Base-by-base conservation (phyloP, 2,113 vertebrate genomes). In the Podocnemis expansa region DNA sequence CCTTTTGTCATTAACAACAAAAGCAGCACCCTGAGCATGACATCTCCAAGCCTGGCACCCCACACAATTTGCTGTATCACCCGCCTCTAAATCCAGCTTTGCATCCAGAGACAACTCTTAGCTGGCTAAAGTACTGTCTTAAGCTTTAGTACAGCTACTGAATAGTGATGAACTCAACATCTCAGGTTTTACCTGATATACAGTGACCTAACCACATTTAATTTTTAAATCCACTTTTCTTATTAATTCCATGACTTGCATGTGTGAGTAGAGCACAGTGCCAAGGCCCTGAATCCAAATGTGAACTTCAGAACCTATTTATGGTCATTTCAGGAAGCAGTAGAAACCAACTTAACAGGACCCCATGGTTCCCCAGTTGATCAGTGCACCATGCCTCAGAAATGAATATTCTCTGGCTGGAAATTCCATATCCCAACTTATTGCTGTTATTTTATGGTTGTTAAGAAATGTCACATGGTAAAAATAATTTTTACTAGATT, bases 401-500 rank as follows among this genome's bases (percentile, higher is more conserved):
- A 67, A 11, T 80, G 0, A 0, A 84, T 67, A 82, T 90, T 87
- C 60, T 25, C 13, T 31, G 79, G 25, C 14, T 81, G 82, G 93
- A 96, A 9, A 25, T 56, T 89, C 0, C 14, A 49, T 89, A 89
- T 94, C 47, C 22, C 17, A 63, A 55, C 10, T 93, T 38, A 29
- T 49, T 83, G 34, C 34, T 34, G 34, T 76, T 93, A 60, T 60
- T 96, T 83, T 56, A 75, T 41, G 63, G 51, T 6, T 88, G 6
- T 89, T 95, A 89, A 89, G 82, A 70, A 52, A 10, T 51, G 47
- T 82, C 90, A 31, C 29, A 25, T 16, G 82, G n/a, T 75, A 87
- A 56, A 52, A 89, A 83, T 76, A 85, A 88, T 82, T 5, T 67
- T 75, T 82, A 85, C 80, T 24, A 80, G 94, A 93, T 80, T 86